These are phyloP conservation scores for Lottia scabra DNA, from an alignment of 2,888 invertebrate genomes.

Conservation along the genomic window DNA sequence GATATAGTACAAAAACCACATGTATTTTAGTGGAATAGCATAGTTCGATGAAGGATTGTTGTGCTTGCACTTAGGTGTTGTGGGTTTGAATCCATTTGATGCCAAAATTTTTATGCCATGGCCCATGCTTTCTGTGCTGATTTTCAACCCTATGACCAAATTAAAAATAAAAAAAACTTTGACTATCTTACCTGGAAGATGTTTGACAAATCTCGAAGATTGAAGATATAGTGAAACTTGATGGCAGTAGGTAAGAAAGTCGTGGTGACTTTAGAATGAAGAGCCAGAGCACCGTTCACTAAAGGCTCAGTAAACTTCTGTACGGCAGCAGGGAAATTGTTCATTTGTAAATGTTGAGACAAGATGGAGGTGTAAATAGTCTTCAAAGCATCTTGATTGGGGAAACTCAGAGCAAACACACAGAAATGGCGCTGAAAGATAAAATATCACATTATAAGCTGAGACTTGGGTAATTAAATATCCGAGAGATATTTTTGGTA, in stretches of 20 bases:
- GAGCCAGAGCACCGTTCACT: conserved; percentile 83
- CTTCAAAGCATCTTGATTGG: conserved; percentile 84
- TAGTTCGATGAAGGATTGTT: no score
- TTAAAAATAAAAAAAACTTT: background rate
- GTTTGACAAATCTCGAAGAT: conserved; percentile 93
- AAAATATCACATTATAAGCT: background rate
- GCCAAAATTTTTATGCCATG: no score
- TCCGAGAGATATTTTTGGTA: no score
- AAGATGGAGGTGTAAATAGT: conserved; percentile 91
- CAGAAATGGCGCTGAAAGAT: conserved; percentile 69
- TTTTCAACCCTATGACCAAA: no score
- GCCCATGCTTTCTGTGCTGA: no score
- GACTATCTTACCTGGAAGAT: conserved; percentile 86
- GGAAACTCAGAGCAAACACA: conserved; percentile 78
- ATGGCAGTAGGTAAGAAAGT: conserved; percentile 94
- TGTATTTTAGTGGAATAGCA: no score
- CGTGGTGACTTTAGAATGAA: conserved; percentile 88
- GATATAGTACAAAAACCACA: no score
- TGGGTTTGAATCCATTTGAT: no score
- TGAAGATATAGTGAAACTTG: conserved; percentile 97
- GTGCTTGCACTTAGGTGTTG: no score
- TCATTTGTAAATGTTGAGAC: conserved; percentile 74
- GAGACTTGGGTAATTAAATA: no score
- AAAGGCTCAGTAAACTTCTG: conserved; percentile 80
- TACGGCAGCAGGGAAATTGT: conserved; percentile 81